These are phyloP conservation scores for Drosophila oshimai DNA, from an alignment of 1,140 invertebrate species.

Conservation along the genomic window DNA sequence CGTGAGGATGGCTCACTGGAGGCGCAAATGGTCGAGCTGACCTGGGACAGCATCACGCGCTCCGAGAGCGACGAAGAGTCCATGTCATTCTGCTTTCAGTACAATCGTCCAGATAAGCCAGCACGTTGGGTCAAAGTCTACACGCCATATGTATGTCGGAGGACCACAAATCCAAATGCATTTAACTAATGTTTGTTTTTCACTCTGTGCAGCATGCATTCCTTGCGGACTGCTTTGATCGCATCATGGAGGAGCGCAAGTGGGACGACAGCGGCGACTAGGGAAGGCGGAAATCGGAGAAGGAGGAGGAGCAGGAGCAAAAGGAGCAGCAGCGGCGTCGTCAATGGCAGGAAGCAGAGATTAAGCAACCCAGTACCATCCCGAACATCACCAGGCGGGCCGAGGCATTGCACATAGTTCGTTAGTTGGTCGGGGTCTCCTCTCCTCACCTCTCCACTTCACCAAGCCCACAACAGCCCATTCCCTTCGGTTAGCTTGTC, in stretches of 20 bases:
- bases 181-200: neutral
- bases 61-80: slow-evolving; percentile 96
- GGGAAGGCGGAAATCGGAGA: slow-evolving; percentile 7
- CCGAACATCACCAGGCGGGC: slow-evolving; percentile 22
- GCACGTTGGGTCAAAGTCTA: slow-evolving; percentile 94
- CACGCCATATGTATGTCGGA: slow-evolving; percentile 93
- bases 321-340: slow-evolving; percentile 5
- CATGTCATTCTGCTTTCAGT: slow-evolving; percentile 94
- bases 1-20: slow-evolving; percentile 93
- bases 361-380: slow-evolving; percentile 2
- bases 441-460: neutral
- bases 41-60: slow-evolving; percentile 90
- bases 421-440: neutral
- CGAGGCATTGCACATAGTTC: slow-evolving; percentile 44
- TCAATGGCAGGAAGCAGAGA: slow-evolving; percentile 15
- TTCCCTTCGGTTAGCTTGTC: neutral
- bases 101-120: slow-evolving; percentile 90
- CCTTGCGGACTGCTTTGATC: slow-evolving; percentile 96
- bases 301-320: slow-evolving; percentile 1
- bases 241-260: slow-evolving; percentile 94
- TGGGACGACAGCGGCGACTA: slow-evolving; percentile 91
- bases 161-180: neutral
- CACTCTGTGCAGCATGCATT: slow-evolving; percentile 90
- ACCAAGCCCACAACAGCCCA: neutral
- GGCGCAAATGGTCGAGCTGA: slow-evolving; percentile 92